phyloP scores from a whole-genome alignment of 2,113 vertebrate genomes.

The Capreolus pygargus region DNA sequence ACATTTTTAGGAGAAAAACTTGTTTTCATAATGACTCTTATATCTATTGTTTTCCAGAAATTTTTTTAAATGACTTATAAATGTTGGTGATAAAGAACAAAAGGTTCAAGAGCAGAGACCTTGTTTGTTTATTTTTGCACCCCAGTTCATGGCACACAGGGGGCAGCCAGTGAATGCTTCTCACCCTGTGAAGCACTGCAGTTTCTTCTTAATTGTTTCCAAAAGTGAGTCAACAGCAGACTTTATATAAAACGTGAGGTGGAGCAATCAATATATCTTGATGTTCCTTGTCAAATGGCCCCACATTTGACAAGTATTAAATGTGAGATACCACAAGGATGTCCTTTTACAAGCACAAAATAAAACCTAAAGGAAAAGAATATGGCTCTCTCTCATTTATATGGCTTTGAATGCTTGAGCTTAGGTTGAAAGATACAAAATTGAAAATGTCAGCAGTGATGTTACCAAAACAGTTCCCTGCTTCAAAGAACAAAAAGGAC shows the following conservation, averaged over 20 bases:
- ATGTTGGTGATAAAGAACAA: background rate
- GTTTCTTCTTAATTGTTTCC: background rate
- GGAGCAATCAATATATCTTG: background rate
- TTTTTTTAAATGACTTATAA: background rate
- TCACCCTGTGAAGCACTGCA: background rate
- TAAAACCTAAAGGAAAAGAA: background rate
- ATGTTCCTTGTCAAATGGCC: background rate
- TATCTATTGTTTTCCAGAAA: constrained; percentile 7
- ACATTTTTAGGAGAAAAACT: background rate
- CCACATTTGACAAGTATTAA: background rate
- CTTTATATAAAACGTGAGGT: background rate
- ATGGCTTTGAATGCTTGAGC: background rate
- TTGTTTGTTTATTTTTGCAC: background rate
- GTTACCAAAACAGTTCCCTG: background rate
- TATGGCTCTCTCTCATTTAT: background rate
- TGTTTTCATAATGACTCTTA: constrained; percentile 15
- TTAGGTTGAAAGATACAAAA: background rate
- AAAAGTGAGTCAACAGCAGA: background rate
- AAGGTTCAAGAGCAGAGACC: background rate
- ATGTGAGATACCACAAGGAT: background rate
- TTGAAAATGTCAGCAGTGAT: background rate
- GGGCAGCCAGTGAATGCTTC: background rate
- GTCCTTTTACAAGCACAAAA: background rate
- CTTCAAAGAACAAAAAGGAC: background rate
- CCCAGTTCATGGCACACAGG: background rate